phyloP scores from a whole-genome alignment of 1,140 invertebrate species.

The Aphis gossypii region DNA sequence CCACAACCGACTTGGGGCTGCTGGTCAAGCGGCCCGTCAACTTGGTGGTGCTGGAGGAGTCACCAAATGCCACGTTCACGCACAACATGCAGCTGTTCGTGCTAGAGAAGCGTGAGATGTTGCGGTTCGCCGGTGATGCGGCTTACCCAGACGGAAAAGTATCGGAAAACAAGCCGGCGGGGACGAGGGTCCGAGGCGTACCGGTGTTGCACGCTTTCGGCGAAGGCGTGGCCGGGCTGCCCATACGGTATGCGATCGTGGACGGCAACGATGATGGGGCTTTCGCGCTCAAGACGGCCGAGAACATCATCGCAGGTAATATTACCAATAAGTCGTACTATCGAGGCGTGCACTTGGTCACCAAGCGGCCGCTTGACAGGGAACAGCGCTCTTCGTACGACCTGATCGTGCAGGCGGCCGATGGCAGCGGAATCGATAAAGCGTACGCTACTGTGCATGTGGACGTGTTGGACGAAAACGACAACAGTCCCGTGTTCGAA shows the following conservation, averaged over 20 bases:
- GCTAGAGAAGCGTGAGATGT: constrained; percentile 79
- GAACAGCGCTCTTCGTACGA: constrained; percentile 75
- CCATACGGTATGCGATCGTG: constrained; percentile 70
- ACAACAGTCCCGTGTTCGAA: constrained; percentile 85
- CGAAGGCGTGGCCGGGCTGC: constrained; percentile 61
- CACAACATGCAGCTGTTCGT: constrained; percentile 83
- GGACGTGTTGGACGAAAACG: constrained; percentile 84
- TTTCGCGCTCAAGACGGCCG: constrained; percentile 71
- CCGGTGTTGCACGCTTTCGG: constrained; percentile 70
- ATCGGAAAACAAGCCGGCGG: constrained; percentile 75
- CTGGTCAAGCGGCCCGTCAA: constrained; percentile 81
- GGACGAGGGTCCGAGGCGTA: constrained; percentile 74
- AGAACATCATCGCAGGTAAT: constrained; percentile 62
- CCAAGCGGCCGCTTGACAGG: constrained; percentile 75
- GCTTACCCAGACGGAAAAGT: constrained; percentile 72
- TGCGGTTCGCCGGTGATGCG: constrained; percentile 76
- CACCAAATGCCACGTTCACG: constrained; percentile 77
- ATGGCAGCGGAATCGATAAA: constrained; percentile 76
- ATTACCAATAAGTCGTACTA: constrained; percentile 68
- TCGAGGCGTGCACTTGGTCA: constrained; percentile 74
- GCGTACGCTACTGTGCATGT: constrained; percentile 77
- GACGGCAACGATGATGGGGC: constrained; percentile 74
- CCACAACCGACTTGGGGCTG: constrained; percentile 80
- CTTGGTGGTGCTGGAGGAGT: constrained; percentile 81
- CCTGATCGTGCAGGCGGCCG: constrained; percentile 77